Evolutionary conservation across 2,113 vertebrate genomes (phyloP), one percentile per base, ranked within the genome.

Genomic region (Ardeotis arabs): DNA sequence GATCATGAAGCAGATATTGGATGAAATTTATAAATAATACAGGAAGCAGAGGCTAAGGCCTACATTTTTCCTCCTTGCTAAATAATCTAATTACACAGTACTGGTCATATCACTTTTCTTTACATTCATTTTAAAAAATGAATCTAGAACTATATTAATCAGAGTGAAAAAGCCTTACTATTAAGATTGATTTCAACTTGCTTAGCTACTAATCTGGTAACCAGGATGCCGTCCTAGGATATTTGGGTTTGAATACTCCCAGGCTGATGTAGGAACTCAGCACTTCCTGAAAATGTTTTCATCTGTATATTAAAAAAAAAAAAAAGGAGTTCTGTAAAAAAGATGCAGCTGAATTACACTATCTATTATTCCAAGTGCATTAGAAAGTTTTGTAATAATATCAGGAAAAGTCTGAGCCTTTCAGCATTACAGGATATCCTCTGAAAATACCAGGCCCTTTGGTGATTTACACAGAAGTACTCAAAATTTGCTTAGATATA

Each of bases 41-140:
- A 37, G 12, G 35, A 80, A 60, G 0, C 0, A 47, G 12, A 88
- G 7, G 84, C 6, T 19, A 53, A 14, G 19, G 21, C 12, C 19
- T 83, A 39, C 4, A 22, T 86, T 69, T 35, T 73, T 39, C 18
- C 27, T 84, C 12, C 14, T 39, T 69, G 10, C 2, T 73, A 76
- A 86, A 69, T 53, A 77, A 79, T 12, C 6, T 53, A 52, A 60
- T 44, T 73, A 15, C 9, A 56, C 8, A 55, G 7, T 47, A 64
- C 3, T 49, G 56, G 11, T 73, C 22, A 80, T 77, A 52, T 2
- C 1, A 76, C 23, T 88, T 70, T 62, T 27, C 9, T 79, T 87
- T 64, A 21, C 2, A 7, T n/a, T 73, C 1, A 28, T 77, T 84
- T 94, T 49, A 56, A 60, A 12, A 89, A 92, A 39, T 49, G 2